Base-by-base conservation (phyloP, 2,888 invertebrate genomes). In the Ochropleura plecta region DNA sequence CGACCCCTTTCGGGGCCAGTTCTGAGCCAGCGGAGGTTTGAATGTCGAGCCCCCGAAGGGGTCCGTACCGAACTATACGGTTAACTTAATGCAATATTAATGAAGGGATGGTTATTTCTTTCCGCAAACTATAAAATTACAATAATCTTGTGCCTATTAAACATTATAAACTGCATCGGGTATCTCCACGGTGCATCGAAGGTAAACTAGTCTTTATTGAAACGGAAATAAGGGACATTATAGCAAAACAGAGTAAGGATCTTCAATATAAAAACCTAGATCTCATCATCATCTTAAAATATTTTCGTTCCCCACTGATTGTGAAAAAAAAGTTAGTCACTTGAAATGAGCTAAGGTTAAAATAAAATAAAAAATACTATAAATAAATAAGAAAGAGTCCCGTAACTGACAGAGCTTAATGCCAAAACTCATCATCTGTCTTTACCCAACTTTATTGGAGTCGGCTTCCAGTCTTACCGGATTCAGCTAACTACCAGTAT, bases 121-220 rank as follows among this genome's bases (percentile, higher is more conserved):
- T 42, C 12, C 30, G 14, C 42, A 44, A 44, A 51, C 76, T 62
- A 62, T 70, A 20, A 49, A 78, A 20, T 57, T 30, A 12, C 53
- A 53, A 42, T 49, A 57, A 46, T 18, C 10, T 71, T n/a, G 5
- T n/a, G 16, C 18, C 9, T 48, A 48, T 72, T 16, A 53, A 53
- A 53, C 48, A 6, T 51, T 60, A 20, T 44, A 30, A 51, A 59
- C n/a, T 60, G 5, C 42, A 48, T 53, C 10, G 53, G 53, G 42
- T 70, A n/a, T 18, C 6, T 12, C 18, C 40, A 55, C 8, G 8
- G 55, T 55, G 8, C 18, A 16, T 48, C 42, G 42, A 65, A 18
- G 4, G 20, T n/a, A 46, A 64, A 65, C 20, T 55, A 7, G 48
- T 48, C 20, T 30, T 63, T 42, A 48, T n/a, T 0, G 0, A 12